Percentiles rank a stretch among this genome's conserved stretches.
Conservation (phyloP, 2,797 vertebrate genomes). For the Tapirus indicus region DNA sequence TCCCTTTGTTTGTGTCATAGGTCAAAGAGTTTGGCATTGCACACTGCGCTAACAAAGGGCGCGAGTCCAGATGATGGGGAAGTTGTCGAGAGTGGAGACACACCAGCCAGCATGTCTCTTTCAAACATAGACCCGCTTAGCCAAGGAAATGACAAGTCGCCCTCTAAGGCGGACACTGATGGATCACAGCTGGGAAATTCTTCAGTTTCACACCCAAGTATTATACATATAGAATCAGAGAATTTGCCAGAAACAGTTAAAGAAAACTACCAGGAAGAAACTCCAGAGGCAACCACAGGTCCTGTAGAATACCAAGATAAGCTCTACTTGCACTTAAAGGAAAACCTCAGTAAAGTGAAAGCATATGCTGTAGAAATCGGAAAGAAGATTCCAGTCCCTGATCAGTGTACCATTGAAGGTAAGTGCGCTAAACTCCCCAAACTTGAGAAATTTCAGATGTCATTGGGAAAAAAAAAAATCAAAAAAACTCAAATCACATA, state of each 20-base stretch:
- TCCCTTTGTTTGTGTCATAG: constrained; percentile 84
- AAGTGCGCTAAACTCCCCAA: constrained; percentile 73
- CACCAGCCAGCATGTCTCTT: constrained; percentile 86
- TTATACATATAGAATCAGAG: constrained; percentile 51
- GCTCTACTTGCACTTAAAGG: constrained; percentile 93
- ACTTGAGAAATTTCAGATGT: accelerated
- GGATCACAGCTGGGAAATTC: constrained; percentile 74
- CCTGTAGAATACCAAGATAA: constrained; percentile 88
- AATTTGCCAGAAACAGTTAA: constrained; percentile 41
- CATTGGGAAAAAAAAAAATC: background rate
- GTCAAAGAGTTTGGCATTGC: constrained; percentile 95
- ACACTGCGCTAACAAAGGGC: constrained; percentile 87
- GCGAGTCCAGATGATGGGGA: constrained; percentile 88
- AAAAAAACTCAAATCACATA: background rate
- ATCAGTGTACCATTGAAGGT: constrained; percentile 97
- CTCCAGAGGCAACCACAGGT: constrained; percentile 60
- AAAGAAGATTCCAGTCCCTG: constrained; percentile 93
- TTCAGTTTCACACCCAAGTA: constrained; percentile 64
- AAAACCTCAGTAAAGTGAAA: constrained; percentile 93
- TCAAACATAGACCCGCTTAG: constrained; percentile 83
- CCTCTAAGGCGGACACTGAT: constrained; percentile 75
- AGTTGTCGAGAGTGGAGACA: constrained; percentile 86
- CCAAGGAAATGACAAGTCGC: constrained; percentile 80
- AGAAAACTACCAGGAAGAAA: constrained; percentile 60
- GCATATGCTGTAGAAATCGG: constrained; percentile 91